Percentiles rank a stretch among this genome's conserved stretches.
Evolutionary conservation across 2,888 invertebrate species (phyloP).

Genomic region (Marasmarcha lunaedactyla): DNA sequence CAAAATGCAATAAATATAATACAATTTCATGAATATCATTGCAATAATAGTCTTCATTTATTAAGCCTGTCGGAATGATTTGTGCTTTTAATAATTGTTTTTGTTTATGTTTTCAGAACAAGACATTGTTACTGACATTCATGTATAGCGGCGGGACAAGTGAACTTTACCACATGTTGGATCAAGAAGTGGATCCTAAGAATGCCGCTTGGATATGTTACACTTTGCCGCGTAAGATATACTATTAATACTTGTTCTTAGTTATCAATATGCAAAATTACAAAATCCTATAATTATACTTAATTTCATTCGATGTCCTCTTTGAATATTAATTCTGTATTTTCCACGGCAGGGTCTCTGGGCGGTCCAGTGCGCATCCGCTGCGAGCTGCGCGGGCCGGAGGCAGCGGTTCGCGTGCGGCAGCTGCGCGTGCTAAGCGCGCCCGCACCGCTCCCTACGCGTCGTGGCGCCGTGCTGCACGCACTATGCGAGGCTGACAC

Average conservation of each 20-base stretch:
- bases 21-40: too few species aligned
- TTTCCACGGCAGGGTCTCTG: neutral
- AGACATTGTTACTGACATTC: slow-evolving; percentile 88
- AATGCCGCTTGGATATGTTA: slow-evolving; percentile 93
- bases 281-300: too few species aligned
- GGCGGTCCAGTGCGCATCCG: slow-evolving; percentile 70
- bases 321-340: too few species aligned
- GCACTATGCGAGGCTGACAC: slow-evolving; percentile 92
- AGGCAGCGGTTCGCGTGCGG: slow-evolving; percentile 88
- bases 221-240: slow-evolving; percentile 75
- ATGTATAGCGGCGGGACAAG: slow-evolving; percentile 85
- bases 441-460: slow-evolving; percentile 23
- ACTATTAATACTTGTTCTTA: too few species aligned
- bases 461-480: slow-evolving; percentile 74
- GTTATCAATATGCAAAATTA: too few species aligned
- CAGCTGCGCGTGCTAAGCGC: slow-evolving; percentile 73
- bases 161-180: slow-evolving; percentile 82
- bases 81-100: too few species aligned
- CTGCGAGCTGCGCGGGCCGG: slow-evolving; percentile 91
- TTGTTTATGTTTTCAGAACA: slow-evolving; percentile 73
- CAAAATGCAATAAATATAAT: neutral
- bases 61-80: too few species aligned
- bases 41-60: too few species aligned
- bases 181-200: slow-evolving; percentile 87
- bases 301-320: too few species aligned